A percentile compares a stretch with the other conserved stretches of the same genome.
phyloP scores from a whole-genome alignment of 1,140 invertebrate species.

The Drosophila melanogaster region Release_6_plus_ISO1_MT NT_037436.4:11119001-11119500 shows the following conservation, averaged over 20 bases:
- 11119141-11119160: no score
- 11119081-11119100: not conserved
- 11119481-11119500: slow-evolving; percentile 11
- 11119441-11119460: not conserved
- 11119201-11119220: no score
- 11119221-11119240: no score
- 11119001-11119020: slow-evolving; percentile 20
- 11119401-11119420: not conserved
- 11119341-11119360: not conserved
- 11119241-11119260: not conserved
- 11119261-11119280: not conserved
- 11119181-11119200: not conserved
- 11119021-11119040: not conserved
- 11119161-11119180: no score
- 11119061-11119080: not conserved
- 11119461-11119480: not conserved
- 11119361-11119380: not conserved
- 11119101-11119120: no score
- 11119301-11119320: not conserved
- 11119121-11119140: no score
- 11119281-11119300: no score
- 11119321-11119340: not conserved
- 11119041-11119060: slow-evolving; percentile 4
- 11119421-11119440: not conserved
- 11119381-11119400: slow-evolving; percentile 1